A percentile compares a stretch with the other conserved stretches of the same genome.
phyloP scores from a whole-genome alignment of 2,888 invertebrate species.

The Synergus umbraculus region DNA sequence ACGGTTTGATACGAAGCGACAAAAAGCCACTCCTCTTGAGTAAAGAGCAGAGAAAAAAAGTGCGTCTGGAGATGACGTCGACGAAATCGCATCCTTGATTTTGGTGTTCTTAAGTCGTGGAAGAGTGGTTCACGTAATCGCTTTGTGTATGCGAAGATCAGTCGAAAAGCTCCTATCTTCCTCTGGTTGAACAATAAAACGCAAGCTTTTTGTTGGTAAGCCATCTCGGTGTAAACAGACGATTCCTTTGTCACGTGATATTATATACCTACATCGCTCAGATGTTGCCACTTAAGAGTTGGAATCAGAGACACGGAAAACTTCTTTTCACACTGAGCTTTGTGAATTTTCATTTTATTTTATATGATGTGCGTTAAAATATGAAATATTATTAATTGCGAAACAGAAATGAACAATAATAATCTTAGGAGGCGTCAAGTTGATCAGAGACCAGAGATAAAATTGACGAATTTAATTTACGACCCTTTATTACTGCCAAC shows the following conservation, averaged over 20 bases:
- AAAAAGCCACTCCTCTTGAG: conserved; percentile 42
- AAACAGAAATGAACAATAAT: not conserved
- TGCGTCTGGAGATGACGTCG: conserved; percentile 33
- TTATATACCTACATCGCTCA: conserved; percentile 8
- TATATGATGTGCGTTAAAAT: not conserved
- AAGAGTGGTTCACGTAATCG: conserved; percentile 30
- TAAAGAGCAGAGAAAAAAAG: conserved; percentile 33
- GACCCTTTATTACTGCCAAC: conserved; percentile 7
- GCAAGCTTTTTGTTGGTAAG: conserved; percentile 24
- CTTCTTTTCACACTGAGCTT: not conserved
- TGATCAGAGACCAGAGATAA: not conserved
- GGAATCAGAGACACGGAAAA: conserved; percentile 8
- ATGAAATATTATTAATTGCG: not conserved
- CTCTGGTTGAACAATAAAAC: conserved; percentile 30
- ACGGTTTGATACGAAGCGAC: conserved; percentile 48
- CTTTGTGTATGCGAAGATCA: conserved; percentile 30
- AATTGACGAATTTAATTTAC: conserved; percentile 5
- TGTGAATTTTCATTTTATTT: no score
- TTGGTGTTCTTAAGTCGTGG: not conserved
- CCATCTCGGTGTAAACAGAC: conserved; percentile 26
- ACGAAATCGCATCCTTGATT: conserved; percentile 40
- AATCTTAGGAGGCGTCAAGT: not conserved
- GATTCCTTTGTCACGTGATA: conserved; percentile 21
- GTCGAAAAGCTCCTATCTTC: conserved; percentile 22
- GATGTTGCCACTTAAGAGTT: not conserved